A percentile compares a stretch with the other conserved stretches of the same genome.
Evolutionary conservation across 1,140 invertebrate species (phyloP).

Genomic region (Cydia splendana): DNA sequence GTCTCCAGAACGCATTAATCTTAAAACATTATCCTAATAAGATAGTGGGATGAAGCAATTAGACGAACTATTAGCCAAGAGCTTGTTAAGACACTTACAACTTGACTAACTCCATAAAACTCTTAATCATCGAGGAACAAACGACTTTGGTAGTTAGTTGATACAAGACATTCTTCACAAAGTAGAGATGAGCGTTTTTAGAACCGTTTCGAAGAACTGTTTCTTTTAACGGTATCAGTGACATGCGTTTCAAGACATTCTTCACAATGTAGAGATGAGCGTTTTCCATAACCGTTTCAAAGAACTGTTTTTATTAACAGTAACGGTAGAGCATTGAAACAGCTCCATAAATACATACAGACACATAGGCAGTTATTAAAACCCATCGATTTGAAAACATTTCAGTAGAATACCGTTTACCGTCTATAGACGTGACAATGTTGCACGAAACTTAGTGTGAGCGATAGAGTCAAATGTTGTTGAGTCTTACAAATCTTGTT

Average conservation of each 20-base stretch:
- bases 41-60: background rate
- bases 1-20: background rate
- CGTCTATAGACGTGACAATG: too few species aligned
- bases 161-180: background rate
- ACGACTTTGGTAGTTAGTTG: background rate
- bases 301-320: background rate
- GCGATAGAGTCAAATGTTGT: too few species aligned
- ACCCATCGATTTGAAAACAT: too few species aligned
- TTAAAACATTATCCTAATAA: background rate
- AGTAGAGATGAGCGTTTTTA: background rate
- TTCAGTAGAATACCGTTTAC: too few species aligned
- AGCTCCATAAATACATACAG: too few species aligned
- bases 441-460: too few species aligned
- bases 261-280: background rate
- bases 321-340: background rate
- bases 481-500: too few species aligned
- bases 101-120: background rate
- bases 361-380: too few species aligned
- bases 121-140: background rate
- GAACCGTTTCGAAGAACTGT: background rate
- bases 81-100: background rate
- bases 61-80: background rate
- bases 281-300: background rate
- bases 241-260: background rate
- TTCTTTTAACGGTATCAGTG: background rate